Base-by-base conservation (phyloP, 2,888 invertebrate species). In the Dascillus cervinus region DNA sequence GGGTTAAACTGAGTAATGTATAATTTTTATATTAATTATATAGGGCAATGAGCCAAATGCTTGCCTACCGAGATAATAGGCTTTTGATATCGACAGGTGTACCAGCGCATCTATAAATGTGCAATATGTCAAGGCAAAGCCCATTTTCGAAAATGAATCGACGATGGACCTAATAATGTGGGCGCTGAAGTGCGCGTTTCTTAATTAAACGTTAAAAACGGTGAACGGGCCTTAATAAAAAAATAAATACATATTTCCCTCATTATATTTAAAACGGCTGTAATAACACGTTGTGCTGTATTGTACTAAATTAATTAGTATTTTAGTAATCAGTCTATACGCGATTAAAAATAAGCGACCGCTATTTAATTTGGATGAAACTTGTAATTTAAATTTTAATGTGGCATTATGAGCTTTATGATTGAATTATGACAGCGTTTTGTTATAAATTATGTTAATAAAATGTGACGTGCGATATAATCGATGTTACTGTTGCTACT, bases 1-100 rank as follows among this genome's bases (percentile, higher is more conserved):
- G 21, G n/a, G 32, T 35, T 37, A 31, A 30, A 26, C 29, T 21
- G 20, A 11, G 22, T 25, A 41, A 38, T 46, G 43, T 44, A 46
- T 48, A 48, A 48, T 48, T 46, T 45, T 43, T 43, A 43, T 43
- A 45, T 49, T 49, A 49, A 49, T 49, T 45, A 49, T n/a, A n/a
- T 44, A 45, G 48, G 37, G 41, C 29, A 48, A 46, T 38, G 43
- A 43, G 46, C 46, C 44, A 47, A 46, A 44, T 44, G 44, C 41
- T 44, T 39, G 32, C 32, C n/a, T n/a, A 43, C 41, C 37, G 42
- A 39, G 41, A 44, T 43, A 39, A 38, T 39, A 40, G 41, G 4
- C 4, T 17, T 44, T 38, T 38, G 39, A 37, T 29, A 44, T 45
- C 37, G 44, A 39, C 46, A 44, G 43, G 43, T 45, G 45, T 17